Evolutionary conservation across 2,797 vertebrate genomes (phyloP), one percentile per base, ranked within the genome.

Genomic region (Anolis apletophallus): DNA sequence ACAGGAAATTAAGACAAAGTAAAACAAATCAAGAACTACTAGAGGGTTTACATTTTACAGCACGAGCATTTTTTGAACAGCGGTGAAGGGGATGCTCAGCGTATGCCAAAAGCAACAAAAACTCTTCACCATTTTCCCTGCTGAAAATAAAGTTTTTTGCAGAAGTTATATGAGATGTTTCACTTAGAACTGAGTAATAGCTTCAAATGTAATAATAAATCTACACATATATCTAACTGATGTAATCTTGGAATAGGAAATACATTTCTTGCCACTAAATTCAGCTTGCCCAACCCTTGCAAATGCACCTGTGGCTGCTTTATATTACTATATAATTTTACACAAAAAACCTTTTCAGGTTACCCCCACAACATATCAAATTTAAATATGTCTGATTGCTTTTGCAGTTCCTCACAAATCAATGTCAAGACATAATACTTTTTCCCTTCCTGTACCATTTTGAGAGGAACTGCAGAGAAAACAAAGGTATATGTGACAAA

Each of bases 261-360:
- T 1, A 23, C 23, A 32, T 34, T 23, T 17, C 71, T 19, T 32
- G 8, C 23, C 11, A 36, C 21, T 21, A 32, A 19, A 61, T 64
- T 40, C 40, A 52, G 57, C 17, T n/a, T 26, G 26, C 23, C 23
- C 3, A 83, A 57, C 16, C 16, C 14, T 7, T 26, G 21, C 50
- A 21, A 64, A 29, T 17, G 3, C 83, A 52, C 23, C 36, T 12
- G 9, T 17, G 32, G 83, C 83, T 92, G 11, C 21, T 90, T n/a
- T 23, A 29, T 87, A 19, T 76, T 29, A 12, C 26, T 64, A 3
- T 12, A 29, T 3, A 12, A 29, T 64, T 64, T 64, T 29, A 29
- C 5, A 0, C 3, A 46, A 46, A 29, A 29, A 64, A 29, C 61
- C 9, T 5, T 11, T 29, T 26, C 61, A 29, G 61, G 26, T 1